These are phyloP conservation scores for Heteractis magnifica DNA, from an alignment of 92 coral and sea anemone genomes.

Conservation along the genomic window DNA sequence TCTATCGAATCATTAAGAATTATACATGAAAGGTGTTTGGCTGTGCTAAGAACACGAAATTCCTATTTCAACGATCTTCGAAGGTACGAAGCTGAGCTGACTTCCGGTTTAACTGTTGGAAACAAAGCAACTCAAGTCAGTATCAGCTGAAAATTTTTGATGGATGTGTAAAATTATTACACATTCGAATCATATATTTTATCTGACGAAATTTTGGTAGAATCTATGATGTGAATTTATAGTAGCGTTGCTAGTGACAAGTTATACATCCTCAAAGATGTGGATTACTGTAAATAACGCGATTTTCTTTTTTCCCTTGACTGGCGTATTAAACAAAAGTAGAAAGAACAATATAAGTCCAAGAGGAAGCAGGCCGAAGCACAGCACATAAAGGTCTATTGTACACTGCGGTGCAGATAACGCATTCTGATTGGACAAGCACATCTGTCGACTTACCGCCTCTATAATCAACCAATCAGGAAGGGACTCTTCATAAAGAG, in stretches of 20 bases:
- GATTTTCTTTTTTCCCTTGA: background rate
- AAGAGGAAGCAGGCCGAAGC: conserved; percentile 38
- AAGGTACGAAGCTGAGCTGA: background rate
- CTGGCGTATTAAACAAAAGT: background rate
- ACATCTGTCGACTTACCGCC: conserved; percentile 60
- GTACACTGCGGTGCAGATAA: background rate
- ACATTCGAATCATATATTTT: background rate
- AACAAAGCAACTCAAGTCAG: conserved; percentile 1
- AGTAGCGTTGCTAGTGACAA: background rate
- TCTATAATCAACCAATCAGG: conserved; percentile 43
- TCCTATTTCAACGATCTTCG: no score
- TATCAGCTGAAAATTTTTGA: background rate
- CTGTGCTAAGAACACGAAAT: no score
- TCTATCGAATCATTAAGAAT: background rate
- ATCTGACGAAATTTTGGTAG: background rate
- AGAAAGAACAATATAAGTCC: conserved; percentile 22
- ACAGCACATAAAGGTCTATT: conserved; percentile 26
- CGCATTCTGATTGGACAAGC: conserved; percentile 42
- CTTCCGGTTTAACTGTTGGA: background rate
- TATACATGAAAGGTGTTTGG: no score
- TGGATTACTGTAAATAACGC: background rate
- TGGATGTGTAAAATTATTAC: conserved; percentile 25
- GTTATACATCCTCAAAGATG: background rate
- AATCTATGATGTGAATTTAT: background rate
- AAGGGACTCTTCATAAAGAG: conserved; percentile 14